Evolutionary conservation across 2,888 invertebrate genomes (phyloP).

Genomic region (Hololepta plana): DNA sequence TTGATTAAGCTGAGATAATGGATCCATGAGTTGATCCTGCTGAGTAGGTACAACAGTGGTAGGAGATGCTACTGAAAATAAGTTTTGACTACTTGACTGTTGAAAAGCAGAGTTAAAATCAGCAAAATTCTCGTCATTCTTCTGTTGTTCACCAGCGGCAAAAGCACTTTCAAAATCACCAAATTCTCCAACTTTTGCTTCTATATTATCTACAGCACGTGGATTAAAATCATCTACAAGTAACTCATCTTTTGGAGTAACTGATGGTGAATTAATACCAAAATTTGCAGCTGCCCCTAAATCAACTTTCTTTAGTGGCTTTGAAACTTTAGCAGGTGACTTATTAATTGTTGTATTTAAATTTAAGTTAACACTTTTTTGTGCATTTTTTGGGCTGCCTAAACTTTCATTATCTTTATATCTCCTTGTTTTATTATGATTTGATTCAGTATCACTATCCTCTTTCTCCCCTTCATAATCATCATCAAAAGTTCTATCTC

Average conservation of each 20-base stretch:
- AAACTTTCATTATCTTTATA: constrained; percentile 17
- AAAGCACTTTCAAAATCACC: constrained; percentile 66
- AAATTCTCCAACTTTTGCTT: constrained; percentile 33
- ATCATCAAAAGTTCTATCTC: constrained; percentile 29
- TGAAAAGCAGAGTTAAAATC: constrained; percentile 69
- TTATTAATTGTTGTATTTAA: constrained; percentile 23
- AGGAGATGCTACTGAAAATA: too few relatives aligned
- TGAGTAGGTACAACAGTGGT: too few relatives aligned
- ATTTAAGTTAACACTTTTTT: constrained; percentile 30
- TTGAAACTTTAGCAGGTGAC: constrained; percentile 25
- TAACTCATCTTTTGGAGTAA: too few relatives aligned
- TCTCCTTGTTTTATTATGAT: constrained; percentile 18
- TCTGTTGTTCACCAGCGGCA: constrained; percentile 16
- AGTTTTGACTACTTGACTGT: too few relatives aligned
- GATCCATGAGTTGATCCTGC: too few relatives aligned
- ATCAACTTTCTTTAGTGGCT: constrained; percentile 37
- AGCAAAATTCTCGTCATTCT: constrained; percentile 49
- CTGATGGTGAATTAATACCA: too few relatives aligned
- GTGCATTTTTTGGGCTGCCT: constrained; percentile 11
- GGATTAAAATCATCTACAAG: constrained; percentile 47
- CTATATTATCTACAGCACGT: constrained; percentile 23
- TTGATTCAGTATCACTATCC: constrained; percentile 47
- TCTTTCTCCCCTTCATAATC: constrained; percentile 47
- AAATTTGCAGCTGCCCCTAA: constrained; percentile 52
- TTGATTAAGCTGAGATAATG: too few relatives aligned